phyloP scores from a whole-genome alignment of 2,888 invertebrate species.

The Antitype chi region DNA sequence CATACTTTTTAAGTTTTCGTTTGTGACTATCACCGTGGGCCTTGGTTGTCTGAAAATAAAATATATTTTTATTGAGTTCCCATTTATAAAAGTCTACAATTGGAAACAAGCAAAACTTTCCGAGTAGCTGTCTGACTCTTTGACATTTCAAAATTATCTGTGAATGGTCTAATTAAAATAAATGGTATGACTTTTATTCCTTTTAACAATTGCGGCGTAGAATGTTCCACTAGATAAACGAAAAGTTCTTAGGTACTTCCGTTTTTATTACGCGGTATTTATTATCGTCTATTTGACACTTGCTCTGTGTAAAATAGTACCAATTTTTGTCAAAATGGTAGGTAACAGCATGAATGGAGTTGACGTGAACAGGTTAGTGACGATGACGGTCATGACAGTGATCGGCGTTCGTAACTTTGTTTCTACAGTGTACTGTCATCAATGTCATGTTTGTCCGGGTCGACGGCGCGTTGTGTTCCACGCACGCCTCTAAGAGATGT shows the following conservation, averaged over 20 bases:
- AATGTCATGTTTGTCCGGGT: not conserved
- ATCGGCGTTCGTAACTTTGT: not conserved
- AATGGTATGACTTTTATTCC: conserved; percentile 25
- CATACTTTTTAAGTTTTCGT: too few relatives aligned
- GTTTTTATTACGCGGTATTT: not conserved
- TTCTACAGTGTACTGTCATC: not conserved
- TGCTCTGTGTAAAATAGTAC: not conserved
- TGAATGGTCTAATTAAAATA: conserved; percentile 38
- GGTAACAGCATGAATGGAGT: not conserved
- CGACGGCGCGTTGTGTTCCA: too few relatives aligned
- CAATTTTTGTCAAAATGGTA: not conserved
- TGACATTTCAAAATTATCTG: conserved; percentile 38
- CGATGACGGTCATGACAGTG: not conserved
- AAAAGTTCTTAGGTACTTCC: not conserved
- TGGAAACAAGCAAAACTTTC: conserved; percentile 15
- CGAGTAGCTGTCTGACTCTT: conserved; percentile 8
- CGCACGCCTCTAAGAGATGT: too few relatives aligned
- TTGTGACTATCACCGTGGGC: too few relatives aligned
- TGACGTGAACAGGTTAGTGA: not conserved
- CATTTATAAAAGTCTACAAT: conserved; percentile 2
- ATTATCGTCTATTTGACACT: not conserved
- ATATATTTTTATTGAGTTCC: not conserved
- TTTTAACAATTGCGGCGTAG: conserved; percentile 9
- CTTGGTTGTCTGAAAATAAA: too few relatives aligned
- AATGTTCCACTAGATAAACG: not conserved